Percentiles rank a stretch among this genome's conserved stretches.
phyloP scores from a whole-genome alignment of 2,113 vertebrate species.

The Notarius lentiginosus region DNA sequence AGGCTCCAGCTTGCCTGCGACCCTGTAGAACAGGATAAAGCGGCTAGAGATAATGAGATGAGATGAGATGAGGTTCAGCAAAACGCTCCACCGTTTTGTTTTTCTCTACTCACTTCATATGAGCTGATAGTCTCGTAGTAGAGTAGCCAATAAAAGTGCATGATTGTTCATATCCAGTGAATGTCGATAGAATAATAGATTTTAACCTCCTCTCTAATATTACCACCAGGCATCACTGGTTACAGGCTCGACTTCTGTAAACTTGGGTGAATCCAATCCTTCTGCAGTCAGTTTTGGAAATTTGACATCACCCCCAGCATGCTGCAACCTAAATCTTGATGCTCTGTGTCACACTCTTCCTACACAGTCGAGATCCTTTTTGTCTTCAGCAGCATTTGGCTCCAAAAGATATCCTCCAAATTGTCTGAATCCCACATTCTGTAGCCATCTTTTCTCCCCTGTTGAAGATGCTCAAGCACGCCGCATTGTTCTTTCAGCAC shows the following conservation, averaged over 20 bases:
- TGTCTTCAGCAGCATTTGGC: conserved; percentile 35
- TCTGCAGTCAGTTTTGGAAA: neutral
- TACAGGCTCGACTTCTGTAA: neutral
- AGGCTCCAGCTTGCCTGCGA: no score
- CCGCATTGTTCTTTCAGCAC: conserved; percentile 33
- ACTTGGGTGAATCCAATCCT: neutral
- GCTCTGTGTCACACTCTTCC: neutral
- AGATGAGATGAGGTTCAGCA: no score
- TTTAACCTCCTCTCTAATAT: neutral
- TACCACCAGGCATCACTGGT: neutral
- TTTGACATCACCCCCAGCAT: neutral
- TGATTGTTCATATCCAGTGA: no score
- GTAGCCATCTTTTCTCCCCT: conserved; percentile 1
- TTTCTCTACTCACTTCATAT: no score
- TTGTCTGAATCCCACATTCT: conserved; percentile 21
- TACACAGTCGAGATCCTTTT: neutral
- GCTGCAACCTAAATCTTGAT: neutral
- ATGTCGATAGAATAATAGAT: neutral
- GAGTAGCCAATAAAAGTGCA: no score
- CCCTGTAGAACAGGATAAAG: no score
- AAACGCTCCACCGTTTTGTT: no score
- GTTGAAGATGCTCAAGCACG: conserved; percentile 35
- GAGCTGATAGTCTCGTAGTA: no score
- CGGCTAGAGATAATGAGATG: no score
- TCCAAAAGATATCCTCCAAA: conserved; percentile 40